Percentiles rank a stretch among this genome's conserved stretches.
Evolutionary conservation across 2,888 invertebrate genomes (phyloP).

Genomic region (Sesamia inferens): DNA sequence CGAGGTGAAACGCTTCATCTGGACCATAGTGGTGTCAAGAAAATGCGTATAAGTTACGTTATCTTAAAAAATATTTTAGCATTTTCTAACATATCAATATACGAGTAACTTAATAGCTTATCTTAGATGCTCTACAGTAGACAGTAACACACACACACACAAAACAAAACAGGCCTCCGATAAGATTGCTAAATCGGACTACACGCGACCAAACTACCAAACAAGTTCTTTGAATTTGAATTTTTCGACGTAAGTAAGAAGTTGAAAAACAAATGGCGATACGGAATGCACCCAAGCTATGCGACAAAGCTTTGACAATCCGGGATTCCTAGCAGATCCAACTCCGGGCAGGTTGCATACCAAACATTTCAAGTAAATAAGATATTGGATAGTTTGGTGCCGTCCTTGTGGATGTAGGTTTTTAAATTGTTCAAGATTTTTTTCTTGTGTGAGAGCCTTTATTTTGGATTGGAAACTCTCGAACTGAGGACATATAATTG

Average conservation of each 20-base stretch:
- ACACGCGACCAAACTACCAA: constrained; percentile 70
- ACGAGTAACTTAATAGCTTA: constrained; percentile 15
- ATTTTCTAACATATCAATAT: background rate
- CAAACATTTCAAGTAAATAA: constrained; percentile 74
- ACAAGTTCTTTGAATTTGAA: constrained; percentile 79
- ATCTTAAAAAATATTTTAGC: too few species aligned
- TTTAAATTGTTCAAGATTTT: constrained; percentile 55
- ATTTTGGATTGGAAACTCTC: constrained; percentile 13
- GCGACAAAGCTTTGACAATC: constrained; percentile 84
- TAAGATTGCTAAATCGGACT: constrained; percentile 70
- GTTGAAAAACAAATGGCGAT: constrained; percentile 83
- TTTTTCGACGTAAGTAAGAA: constrained; percentile 76
- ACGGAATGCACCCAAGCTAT: constrained; percentile 76
- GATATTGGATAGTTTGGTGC: constrained; percentile 60
- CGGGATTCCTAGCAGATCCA: constrained; percentile 68
- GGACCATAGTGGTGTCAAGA: too few species aligned
- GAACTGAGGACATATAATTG: background rate
- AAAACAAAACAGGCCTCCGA: constrained; percentile 73
- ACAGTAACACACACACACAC: constrained; percentile 64
- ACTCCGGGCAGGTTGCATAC: constrained; percentile 69
- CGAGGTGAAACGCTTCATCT: too few species aligned
- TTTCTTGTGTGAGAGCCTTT: constrained; percentile 11
- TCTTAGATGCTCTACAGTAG: constrained; percentile 38
- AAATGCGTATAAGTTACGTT: too few species aligned
- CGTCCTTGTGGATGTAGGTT: constrained; percentile 46